Base-by-base conservation (phyloP, 2,113 vertebrate genomes). In the Mixornis gularis region DNA sequence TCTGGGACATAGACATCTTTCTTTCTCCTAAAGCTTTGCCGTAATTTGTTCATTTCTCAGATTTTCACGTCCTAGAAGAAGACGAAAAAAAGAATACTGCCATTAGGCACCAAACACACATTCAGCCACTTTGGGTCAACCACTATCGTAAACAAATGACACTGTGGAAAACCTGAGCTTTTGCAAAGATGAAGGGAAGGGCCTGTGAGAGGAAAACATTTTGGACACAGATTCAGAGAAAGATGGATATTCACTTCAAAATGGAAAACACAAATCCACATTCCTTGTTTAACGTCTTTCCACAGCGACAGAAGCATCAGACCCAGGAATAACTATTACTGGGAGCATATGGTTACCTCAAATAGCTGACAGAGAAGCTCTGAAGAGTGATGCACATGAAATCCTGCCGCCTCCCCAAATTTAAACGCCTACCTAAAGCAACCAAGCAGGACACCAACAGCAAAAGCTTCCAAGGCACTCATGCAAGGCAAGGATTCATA, bases 21-120 rank as follows among this genome's bases (percentile, higher is more conserved):
- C 98, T 99, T 99, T 97, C 99, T 98, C 86, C 99, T 98, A 97
- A 99, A 99, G 96, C 99, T 99, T 94, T 99, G 99, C 94, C 99
- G 98, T 97, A 99, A 97, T 97, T 99, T 99, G 97, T 99, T 99
- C 99, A 99, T 99, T 95, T 98, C 98, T 98, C 97, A 97, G 96
- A 86, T 96, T 97, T 96, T 98, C 97, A 98, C 90, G 95, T 95
- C 90, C 97, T 98, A 90, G 34, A 97, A 92, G 80, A 92, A 74
- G 43, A n/a, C n/a, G n/a, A 82, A 82, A 13, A 73, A 79, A 60
- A 55, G 17, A 92, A 65, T n/a, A 71, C 10, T 95, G 68, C 14
- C 14, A 93, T 59, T 44, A 44, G 71, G 78, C 27, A 92, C 44
- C 66, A 91, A 90, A 49, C 49, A 48, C 9, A 52, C 4, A n/a